Conservation (phyloP, 2,888 invertebrate species). For the Tanypteryx hageni region DNA sequence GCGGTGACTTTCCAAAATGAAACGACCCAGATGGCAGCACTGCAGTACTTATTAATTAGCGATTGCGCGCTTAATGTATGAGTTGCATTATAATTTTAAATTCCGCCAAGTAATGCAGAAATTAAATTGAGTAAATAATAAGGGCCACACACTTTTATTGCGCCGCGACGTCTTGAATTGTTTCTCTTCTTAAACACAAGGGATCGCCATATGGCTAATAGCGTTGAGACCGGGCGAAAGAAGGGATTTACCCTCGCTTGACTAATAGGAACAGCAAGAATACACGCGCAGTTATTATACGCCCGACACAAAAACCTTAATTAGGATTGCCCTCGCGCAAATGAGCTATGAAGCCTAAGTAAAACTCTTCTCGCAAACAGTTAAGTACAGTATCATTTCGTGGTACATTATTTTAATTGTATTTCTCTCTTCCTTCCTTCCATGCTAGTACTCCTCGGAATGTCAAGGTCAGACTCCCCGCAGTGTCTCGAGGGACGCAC, state of each 20-base stretch:
- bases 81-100: neutral
- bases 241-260: neutral
- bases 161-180: neutral
- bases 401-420: conserved; percentile 10
- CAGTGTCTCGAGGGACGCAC: no score
- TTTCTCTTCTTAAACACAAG: neutral
- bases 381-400: neutral
- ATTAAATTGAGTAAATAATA: neutral
- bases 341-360: conserved; percentile 19
- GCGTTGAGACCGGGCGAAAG: neutral
- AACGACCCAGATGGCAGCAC: no score
- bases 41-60: no score
- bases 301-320: conserved; percentile 8
- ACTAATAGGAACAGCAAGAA: neutral
- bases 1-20: no score
- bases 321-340: neutral
- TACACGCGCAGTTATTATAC: neutral
- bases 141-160: neutral
- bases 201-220: no score
- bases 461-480: neutral
- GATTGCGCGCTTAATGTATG: no score
- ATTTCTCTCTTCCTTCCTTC: neutral
- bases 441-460: neutral
- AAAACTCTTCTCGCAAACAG: neutral
- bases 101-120: neutral